Evolutionary conservation across 2,888 invertebrate species (phyloP), one percentile per base, ranked within the genome.

Genomic region (Drosophila tripunctata): DNA sequence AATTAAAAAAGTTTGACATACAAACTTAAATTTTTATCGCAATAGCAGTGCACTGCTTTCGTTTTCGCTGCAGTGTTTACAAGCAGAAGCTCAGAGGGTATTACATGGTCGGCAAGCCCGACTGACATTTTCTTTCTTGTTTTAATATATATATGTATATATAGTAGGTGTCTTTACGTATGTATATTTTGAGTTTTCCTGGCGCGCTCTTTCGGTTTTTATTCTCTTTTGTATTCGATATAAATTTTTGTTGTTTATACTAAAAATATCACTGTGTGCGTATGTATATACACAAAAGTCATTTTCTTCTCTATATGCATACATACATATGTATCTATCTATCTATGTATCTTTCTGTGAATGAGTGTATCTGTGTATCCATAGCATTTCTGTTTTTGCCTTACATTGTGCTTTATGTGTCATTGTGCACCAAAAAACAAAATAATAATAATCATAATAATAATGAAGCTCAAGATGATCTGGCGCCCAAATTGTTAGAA

Each of bases 221-320:
- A 45, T 36, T 63, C 41, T 65, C 66, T 57, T 68, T 58, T 64
- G 58, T 69, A 60, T 64, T 64, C 65, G 55, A 55, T 61, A 67
- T 69, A 61, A 65, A 73, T 74, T 79, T 73, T 78, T 76, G 78
- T 82, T 85, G 85, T 86, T 87, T 89, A 88, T 88, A 86, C 87
- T 87, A 88, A 84, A 89, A 87, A 89, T 89, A 87, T 84, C 69
- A 69, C 65, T 88, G 85, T 88, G 65, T 85, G 81, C 64, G 78
- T 77, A 73, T 78, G 78, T 77, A 73, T 82, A 69, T 78, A 76
- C 63, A 62, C 63, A 62, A 45, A 45, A 48, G 55, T 52, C 52
- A 48, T 65, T 57, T 66, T 66, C 50, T 54, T 55, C 14, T 51
- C 17, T 61, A 52, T 72, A 69, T 79, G 61, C n/a, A n/a, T n/a